Evolutionary conservation across 2,113 vertebrate species (phyloP).

Genomic region (Anoura caudifer): DNA sequence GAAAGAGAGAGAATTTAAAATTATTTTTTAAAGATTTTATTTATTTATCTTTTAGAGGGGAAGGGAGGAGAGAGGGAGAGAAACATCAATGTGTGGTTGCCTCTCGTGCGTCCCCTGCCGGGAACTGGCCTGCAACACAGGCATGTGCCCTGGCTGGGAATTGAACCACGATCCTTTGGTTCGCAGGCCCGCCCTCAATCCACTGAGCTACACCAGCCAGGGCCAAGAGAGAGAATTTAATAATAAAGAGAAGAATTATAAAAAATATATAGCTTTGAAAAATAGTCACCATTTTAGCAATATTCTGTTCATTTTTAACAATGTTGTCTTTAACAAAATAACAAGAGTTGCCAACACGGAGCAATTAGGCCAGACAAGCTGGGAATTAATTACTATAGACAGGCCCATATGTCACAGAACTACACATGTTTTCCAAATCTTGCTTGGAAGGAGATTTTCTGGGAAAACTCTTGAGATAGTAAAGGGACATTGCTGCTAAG

Average conservation of each 20-base stretch:
- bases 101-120: too few relatives aligned
- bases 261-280: not conserved
- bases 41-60: too few relatives aligned
- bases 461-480: slow-evolving; percentile 43
- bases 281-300: slow-evolving; percentile 21
- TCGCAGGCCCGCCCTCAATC: too few relatives aligned
- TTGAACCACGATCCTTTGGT: too few relatives aligned
- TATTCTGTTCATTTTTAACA: slow-evolving; percentile 50
- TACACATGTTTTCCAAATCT: slow-evolving; percentile 10
- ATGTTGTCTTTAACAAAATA: slow-evolving; percentile 61
- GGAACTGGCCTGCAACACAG: too few relatives aligned
- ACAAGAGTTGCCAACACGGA: slow-evolving; percentile 56
- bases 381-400: slow-evolving; percentile 70
- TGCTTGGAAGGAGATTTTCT: not conserved
- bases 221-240: slow-evolving; percentile 22
- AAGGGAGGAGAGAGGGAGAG: too few relatives aligned
- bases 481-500: not conserved
- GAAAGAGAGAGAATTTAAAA: slow-evolving; percentile 18
- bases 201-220: too few relatives aligned
- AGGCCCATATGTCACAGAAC: slow-evolving; percentile 64
- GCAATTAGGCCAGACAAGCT: slow-evolving; percentile 66
- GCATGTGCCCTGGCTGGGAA: too few relatives aligned
- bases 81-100: too few relatives aligned
- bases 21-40: too few relatives aligned
- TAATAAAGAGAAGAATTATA: slow-evolving; percentile 19